Conservation (phyloP, 2,797 vertebrate species). For the Fistularia tabacaria region DNA sequence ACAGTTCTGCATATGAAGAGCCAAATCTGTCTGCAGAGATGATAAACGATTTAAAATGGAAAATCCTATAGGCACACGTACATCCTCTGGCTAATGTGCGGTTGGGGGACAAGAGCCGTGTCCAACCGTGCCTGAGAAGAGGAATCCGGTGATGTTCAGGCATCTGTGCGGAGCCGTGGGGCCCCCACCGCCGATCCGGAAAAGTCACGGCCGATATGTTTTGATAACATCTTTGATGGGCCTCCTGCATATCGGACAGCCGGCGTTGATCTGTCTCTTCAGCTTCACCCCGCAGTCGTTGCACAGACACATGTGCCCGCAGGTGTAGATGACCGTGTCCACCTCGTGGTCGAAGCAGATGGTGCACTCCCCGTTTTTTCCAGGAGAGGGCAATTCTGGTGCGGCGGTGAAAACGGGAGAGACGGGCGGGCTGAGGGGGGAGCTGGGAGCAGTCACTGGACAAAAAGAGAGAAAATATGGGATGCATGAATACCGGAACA, state of each 20-base stretch:
- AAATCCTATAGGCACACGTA: slow-evolving; percentile 57
- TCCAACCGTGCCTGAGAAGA: slow-evolving; percentile 57
- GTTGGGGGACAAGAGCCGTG: slow-evolving; percentile 15
- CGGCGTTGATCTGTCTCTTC: slow-evolving; percentile 91
- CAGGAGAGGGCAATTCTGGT: slow-evolving; percentile 73
- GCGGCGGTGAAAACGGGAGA: slow-evolving; percentile 80
- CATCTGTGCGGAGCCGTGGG: not conserved
- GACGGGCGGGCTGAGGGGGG: slow-evolving; percentile 87
- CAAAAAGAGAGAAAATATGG: slow-evolving; percentile 3
- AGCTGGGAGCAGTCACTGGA: slow-evolving; percentile 95
- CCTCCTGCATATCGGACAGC: slow-evolving; percentile 95
- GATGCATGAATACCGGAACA: not conserved
- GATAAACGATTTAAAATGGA: slow-evolving; percentile 12
- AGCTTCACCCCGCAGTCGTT: slow-evolving; percentile 92
- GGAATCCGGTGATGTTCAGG: slow-evolving; percentile 18
- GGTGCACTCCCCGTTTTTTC: slow-evolving; percentile 90
- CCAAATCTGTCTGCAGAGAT: slow-evolving; percentile 25
- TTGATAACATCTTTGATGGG: slow-evolving; percentile 98
- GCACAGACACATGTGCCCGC: slow-evolving; percentile 99
- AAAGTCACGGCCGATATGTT: slow-evolving; percentile 89
- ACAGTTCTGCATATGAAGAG: slow-evolving; percentile 12
- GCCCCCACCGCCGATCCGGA: not conserved
- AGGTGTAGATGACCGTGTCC: slow-evolving; percentile 98
- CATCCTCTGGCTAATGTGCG: slow-evolving; percentile 46
- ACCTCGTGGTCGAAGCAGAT: slow-evolving; percentile 98